These are phyloP conservation scores for Myodes glareolus DNA, from an alignment of 2,113 vertebrate species.

Conservation along the genomic window DNA sequence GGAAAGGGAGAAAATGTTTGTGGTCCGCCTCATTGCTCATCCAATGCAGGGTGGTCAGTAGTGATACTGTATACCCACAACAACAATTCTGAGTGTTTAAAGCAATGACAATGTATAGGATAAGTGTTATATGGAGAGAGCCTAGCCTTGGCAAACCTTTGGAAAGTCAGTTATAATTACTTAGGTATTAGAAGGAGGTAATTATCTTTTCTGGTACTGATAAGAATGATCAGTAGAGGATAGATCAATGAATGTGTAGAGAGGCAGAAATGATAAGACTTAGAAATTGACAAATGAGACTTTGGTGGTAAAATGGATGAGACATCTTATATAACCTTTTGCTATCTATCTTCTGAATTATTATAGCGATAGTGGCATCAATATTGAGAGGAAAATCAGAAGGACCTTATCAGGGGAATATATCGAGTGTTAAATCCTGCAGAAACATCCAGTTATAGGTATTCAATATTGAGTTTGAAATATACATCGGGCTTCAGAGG, in stretches of 20 bases:
- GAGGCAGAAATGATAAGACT: not conserved
- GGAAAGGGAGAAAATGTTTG: not conserved
- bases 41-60: not conserved
- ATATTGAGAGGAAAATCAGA: constrained; percentile 5
- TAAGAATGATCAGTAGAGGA: not conserved
- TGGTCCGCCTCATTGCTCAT: not conserved
- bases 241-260: not conserved
- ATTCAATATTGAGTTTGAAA: constrained; percentile 49
- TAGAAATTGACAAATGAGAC: not conserved
- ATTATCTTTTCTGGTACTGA: not conserved
- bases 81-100: constrained; percentile 9
- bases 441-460: not conserved
- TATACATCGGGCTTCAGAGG: not conserved
- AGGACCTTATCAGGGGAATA: not conserved
- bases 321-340: constrained; percentile 32
- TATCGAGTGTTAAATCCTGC: not conserved
- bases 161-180: not conserved
- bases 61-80: not conserved
- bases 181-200: not conserved
- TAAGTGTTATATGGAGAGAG: not conserved
- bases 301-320: constrained; percentile 9
- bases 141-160: not conserved
- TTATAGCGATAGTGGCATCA: not conserved
- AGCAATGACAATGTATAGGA: not conserved
- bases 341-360: constrained; percentile 1